phyloP scores from a whole-genome alignment of 1,140 invertebrate genomes.

The Sycophaga agraensis region DNA sequence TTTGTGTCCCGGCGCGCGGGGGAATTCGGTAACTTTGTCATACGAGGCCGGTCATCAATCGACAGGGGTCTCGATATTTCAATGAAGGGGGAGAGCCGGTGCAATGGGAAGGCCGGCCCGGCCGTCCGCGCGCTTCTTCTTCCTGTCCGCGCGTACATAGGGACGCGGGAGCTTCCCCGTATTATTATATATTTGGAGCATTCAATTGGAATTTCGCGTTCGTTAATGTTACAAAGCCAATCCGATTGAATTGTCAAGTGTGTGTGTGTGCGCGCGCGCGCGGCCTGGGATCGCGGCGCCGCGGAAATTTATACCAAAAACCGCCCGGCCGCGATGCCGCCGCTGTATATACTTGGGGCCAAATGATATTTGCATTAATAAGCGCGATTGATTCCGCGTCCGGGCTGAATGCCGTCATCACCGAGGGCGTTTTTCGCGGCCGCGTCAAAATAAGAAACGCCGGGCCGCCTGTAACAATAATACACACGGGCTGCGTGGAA shows the following conservation, averaged over 20 bases:
- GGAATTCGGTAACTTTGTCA: conserved; percentile 9
- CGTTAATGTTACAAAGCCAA: conserved; percentile 11
- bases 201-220: conserved; percentile 6
- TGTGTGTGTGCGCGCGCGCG: background rate
- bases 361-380: conserved; percentile 13
- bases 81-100: conserved; percentile 1
- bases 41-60: conserved; percentile 17
- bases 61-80: conserved; percentile 5
- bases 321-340: background rate
- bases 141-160: background rate
- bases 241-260: conserved; percentile 1
- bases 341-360: background rate
- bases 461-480: too few species aligned
- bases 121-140: background rate
- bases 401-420: too few species aligned
- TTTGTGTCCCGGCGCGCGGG: too few species aligned
- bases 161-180: too few species aligned
- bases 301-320: background rate
- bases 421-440: too few species aligned
- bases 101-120: too few species aligned
- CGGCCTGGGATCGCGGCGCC: too few species aligned
- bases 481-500: too few species aligned
- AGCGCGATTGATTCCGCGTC: background rate
- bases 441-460: too few species aligned
- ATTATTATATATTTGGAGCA: conserved; percentile 7